A percentile compares a stretch with the other conserved stretches of the same genome.
Conservation (phyloP, 2,888 invertebrate species). For the Pseudanteris insignis region DNA sequence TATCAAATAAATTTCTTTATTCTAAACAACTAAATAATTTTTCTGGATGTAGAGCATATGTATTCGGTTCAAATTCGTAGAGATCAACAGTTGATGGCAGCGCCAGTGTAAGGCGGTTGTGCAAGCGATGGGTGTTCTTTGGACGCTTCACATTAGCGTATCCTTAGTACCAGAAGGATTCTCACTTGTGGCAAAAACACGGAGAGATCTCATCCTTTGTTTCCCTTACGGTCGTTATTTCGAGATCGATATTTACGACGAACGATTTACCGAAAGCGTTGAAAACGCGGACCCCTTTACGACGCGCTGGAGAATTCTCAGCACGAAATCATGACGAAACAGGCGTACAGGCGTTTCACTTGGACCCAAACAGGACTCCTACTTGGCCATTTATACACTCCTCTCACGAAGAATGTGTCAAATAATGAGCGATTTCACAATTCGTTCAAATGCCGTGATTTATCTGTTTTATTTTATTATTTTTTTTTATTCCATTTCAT, state of each 20-base stretch:
- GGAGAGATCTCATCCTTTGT: slow-evolving; percentile 17
- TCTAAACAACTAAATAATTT: too few relatives aligned
- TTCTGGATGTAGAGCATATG: too few relatives aligned
- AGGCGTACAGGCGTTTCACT: slow-evolving; percentile 7
- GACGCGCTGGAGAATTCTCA: slow-evolving; percentile 7
- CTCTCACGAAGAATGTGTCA: slow-evolving; percentile 14
- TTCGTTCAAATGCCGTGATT: slow-evolving; percentile 9
- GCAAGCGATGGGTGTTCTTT: too few relatives aligned
- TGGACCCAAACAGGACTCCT: slow-evolving; percentile 8
- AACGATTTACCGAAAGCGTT: slow-evolving; percentile 26
- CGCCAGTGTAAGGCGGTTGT: too few relatives aligned
- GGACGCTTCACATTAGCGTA: too few relatives aligned
- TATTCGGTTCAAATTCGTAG: too few relatives aligned
- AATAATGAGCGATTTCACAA: slow-evolving; percentile 22
- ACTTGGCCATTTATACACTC: slow-evolving; percentile 5
- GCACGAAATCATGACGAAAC: slow-evolving; percentile 20
- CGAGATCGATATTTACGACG: slow-evolving; percentile 26
- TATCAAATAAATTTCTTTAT: too few relatives aligned
- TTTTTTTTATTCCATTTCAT: slow-evolving; percentile 2
- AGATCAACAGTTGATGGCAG: too few relatives aligned
- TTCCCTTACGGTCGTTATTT: slow-evolving; percentile 17
- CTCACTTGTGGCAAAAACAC: slow-evolving; percentile 9
- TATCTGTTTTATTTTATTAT: slow-evolving; percentile 17
- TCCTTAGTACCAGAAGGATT: too few relatives aligned
- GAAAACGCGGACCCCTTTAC: slow-evolving; percentile 20